A percentile compares a stretch with the other conserved stretches of the same genome.
phyloP scores from a whole-genome alignment of 2,888 invertebrate species.

The Phyllotreta striolata region DNA sequence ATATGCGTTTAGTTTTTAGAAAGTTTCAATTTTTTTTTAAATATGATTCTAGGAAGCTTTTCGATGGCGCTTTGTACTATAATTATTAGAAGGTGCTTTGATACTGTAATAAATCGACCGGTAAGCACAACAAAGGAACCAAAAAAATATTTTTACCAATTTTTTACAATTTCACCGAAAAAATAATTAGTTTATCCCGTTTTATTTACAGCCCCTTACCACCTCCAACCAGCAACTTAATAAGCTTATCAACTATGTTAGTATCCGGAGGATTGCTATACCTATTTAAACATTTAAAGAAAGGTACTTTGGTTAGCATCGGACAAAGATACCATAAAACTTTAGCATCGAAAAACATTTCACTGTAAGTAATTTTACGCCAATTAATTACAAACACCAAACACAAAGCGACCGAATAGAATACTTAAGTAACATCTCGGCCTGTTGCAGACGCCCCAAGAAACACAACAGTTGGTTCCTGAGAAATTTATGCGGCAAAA shows the following conservation, averaged over 20 bases:
- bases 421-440: too few species aligned
- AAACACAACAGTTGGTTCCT: slow-evolving; percentile 40
- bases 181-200: background rate
- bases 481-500: slow-evolving; percentile 38
- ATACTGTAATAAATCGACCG: slow-evolving; percentile 34
- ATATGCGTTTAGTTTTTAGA: too few species aligned
- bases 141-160: too few species aligned
- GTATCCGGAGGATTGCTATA: slow-evolving; percentile 37
- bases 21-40: background rate
- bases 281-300: slow-evolving; percentile 36
- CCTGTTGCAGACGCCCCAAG: slow-evolving; percentile 19
- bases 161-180: slow-evolving; percentile 1
- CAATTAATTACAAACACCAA: too few species aligned
- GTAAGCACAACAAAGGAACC: too few species aligned
- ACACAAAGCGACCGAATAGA: too few species aligned
- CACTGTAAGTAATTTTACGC: too few species aligned
- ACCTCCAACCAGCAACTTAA: slow-evolving; percentile 25
- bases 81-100: slow-evolving; percentile 37
- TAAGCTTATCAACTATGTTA: slow-evolving; percentile 35
- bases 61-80: slow-evolving; percentile 41
- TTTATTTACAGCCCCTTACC: slow-evolving; percentile 29
- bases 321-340: too few species aligned
- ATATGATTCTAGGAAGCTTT: slow-evolving; percentile 39
- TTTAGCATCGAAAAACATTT: too few species aligned
- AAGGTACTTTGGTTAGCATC: slow-evolving; percentile 39